Evolutionary conservation across 2,888 invertebrate genomes (phyloP), one percentile per base, ranked within the genome.

Genomic region (Peribatodes rhomboidaria): DNA sequence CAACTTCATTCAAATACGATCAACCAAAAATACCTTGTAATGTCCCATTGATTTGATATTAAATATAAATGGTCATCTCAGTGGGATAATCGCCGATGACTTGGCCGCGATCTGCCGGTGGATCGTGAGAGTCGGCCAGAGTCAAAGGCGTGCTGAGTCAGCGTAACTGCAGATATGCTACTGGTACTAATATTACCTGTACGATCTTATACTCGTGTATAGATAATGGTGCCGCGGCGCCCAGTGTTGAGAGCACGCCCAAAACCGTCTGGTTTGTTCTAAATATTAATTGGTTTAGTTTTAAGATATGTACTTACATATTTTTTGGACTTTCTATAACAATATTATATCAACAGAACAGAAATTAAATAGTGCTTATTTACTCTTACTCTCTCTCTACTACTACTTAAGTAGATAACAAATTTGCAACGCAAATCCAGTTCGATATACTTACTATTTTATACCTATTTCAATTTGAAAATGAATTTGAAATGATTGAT

Each of bases 141-240:
- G 71, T 74, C 75, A 85, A 81, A 86, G 82, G 66, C 66, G 61
- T 81, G 88, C 89, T 88, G 89, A 89, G 84, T 90, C 90, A 89
- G 88, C 78, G 72, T 60, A 63, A 74, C 69, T 16, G 50, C 55
- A 76, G 75, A 69, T 74, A 74, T 68, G 64, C 74, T 73, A 74
- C 73, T 63, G 79, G 77, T 77, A 80, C 60, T 61, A 61, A 67
- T 65, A 64, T 37, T 35, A 56, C 27, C 46, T 41, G 6, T 27
- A 27, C 2, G 3, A 27, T 27, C 27, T 6, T 27, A 35, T 27
- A 37, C 44, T 54, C 46, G 33, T 67, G 52, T 35, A 47, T 52
- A 63, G 22, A 44, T 53, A 47, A 14, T 31, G 16, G 41, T 16
- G 10, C 7, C 10, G 49, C 16, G 49, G 49, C 49, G 49, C 49